phyloP scores from a whole-genome alignment of 92 coral and sea anemone genomes.

The Diadumene lineata region DNA sequence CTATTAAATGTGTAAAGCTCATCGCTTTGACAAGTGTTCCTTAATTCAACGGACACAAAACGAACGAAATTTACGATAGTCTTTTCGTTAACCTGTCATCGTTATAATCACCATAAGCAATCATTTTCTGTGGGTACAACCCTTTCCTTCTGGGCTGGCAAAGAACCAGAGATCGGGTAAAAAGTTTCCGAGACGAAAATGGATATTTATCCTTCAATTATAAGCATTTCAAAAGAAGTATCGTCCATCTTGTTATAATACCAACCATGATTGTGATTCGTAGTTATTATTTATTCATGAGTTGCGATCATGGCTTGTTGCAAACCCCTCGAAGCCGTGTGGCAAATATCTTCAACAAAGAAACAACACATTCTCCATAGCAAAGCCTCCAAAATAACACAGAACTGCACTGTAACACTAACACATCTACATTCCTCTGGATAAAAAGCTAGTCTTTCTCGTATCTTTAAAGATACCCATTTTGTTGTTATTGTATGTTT shows the following conservation, averaged over 20 bases:
- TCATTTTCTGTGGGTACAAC: background rate
- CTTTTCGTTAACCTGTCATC: background rate
- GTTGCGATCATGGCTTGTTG: conserved; percentile 38
- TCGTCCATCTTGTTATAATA: conserved; percentile 12
- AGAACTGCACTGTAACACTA: background rate
- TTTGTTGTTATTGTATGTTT: background rate
- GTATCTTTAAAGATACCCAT: background rate
- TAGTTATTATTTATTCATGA: conserved; percentile 41
- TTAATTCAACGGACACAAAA: background rate
- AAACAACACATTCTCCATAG: background rate
- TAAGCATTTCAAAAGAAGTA: background rate
- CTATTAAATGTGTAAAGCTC: conserved; percentile 78
- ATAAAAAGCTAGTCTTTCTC: background rate
- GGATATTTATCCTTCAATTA: conserved; percentile 2
- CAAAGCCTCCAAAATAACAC: background rate
- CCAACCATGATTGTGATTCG: conserved; percentile 41
- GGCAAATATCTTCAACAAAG: conserved; percentile 16
- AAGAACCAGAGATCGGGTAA: background rate
- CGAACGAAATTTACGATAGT: background rate
- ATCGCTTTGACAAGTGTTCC: conserved; percentile 23
- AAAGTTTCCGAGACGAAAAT: background rate
- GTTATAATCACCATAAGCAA: background rate
- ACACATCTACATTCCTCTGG: background rate
- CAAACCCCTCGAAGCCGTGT: conserved; percentile 41
- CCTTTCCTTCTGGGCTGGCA: background rate